A percentile compares a stretch with the other conserved stretches of the same genome.
Conservation (phyloP, 2,797 vertebrate genomes). For the Mormyrus proboscirostris region DNA sequence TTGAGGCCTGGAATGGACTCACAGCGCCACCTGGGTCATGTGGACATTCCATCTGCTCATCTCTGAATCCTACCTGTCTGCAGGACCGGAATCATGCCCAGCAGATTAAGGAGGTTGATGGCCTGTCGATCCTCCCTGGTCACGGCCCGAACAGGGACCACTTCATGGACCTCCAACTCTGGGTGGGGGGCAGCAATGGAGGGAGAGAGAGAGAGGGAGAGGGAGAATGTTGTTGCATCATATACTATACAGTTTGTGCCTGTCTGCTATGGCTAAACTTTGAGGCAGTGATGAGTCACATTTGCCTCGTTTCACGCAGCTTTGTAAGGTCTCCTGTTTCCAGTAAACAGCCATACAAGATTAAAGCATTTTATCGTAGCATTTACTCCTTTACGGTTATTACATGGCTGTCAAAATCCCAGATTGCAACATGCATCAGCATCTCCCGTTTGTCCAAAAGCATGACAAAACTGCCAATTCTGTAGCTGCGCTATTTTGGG, state of each 20-base stretch:
- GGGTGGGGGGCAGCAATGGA: not conserved
- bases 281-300: not conserved
- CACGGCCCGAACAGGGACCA: conserved; percentile 43
- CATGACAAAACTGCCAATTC: not conserved
- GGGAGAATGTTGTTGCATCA: not conserved
- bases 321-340: not conserved
- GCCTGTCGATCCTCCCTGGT: conserved; percentile 41
- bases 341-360: not conserved
- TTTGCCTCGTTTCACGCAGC: not conserved
- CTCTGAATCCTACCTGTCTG: conserved; percentile 33
- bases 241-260: not conserved
- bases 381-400: not conserved
- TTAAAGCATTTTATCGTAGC: not conserved
- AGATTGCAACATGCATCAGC: not conserved
- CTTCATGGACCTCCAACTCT: conserved; percentile 61
- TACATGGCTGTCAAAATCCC: not conserved
- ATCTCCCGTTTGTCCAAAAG: not conserved
- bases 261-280: not conserved
- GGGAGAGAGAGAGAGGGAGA: not conserved
- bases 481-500: not conserved
- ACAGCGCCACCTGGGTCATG: not conserved
- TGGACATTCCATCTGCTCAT: not conserved
- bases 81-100: conserved; percentile 35
- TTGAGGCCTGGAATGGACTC: not conserved
- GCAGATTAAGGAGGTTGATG: conserved; percentile 36